Percentiles rank a stretch among this genome's conserved stretches.
Evolutionary conservation across 2,113 vertebrate genomes (phyloP).

Genomic region (Neodontobutis hainanensis): DNA sequence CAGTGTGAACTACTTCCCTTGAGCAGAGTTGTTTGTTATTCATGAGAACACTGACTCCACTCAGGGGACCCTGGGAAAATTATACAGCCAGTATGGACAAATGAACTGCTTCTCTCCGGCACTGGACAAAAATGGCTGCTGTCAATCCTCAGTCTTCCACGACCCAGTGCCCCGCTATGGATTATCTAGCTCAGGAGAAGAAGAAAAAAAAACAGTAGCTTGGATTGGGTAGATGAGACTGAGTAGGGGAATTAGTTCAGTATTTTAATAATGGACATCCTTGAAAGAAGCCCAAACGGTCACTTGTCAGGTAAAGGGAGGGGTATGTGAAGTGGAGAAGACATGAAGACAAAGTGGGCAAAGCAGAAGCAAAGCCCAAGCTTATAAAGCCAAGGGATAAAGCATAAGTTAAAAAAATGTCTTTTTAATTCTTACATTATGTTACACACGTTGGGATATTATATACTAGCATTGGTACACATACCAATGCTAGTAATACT

Average conservation of each 20-base stretch:
- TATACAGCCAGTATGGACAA: constrained; percentile 22
- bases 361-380: constrained; percentile 22
- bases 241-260: constrained; percentile 52
- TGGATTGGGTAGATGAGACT: constrained; percentile 17
- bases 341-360: constrained; percentile 48
- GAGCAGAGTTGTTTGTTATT: constrained; percentile 58
- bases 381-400: background rate
- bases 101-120: constrained; percentile 29
- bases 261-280: constrained; percentile 61
- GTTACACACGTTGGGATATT: too few relatives aligned
- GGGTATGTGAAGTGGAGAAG: constrained; percentile 16
- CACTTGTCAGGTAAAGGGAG: constrained; percentile 31
- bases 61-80: constrained; percentile 50
- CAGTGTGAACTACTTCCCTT: constrained; percentile 29
- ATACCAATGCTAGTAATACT: too few relatives aligned
- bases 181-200: constrained; percentile 52
- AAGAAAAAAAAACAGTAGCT: constrained; percentile 5
- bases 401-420: background rate
- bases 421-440: too few relatives aligned
- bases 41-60: constrained; percentile 46
- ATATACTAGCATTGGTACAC: background rate
- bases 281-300: constrained; percentile 59
- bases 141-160: constrained; percentile 19
- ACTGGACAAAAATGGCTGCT: constrained; percentile 35
- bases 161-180: constrained; percentile 31